These are phyloP conservation scores for Spatulosminthurus flaviceps DNA, from an alignment of 2,888 invertebrate genomes.

Conservation along the genomic window DNA sequence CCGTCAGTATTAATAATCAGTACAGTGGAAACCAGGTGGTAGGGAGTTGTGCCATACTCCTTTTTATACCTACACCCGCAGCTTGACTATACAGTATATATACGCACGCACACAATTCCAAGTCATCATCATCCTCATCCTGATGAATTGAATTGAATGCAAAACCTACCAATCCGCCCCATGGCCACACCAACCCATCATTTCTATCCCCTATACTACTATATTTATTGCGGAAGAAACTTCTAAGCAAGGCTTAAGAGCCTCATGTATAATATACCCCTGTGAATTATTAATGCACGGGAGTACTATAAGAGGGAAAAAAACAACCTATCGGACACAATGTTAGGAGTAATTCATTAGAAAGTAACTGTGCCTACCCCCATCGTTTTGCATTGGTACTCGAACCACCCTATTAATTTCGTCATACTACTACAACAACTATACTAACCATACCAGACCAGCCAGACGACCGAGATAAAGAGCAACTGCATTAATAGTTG, in stretches of 20 bases:
- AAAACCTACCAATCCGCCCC: constrained; percentile 23
- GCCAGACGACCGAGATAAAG: too few species aligned
- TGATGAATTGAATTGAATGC: constrained; percentile 30
- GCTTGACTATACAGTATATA: too few species aligned
- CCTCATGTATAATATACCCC: too few species aligned
- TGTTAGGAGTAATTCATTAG: constrained; percentile 28
- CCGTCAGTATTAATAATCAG: background rate
- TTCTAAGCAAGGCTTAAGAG: background rate
- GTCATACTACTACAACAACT: constrained; percentile 35
- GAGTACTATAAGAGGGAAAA: constrained; percentile 31
- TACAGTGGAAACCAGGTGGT: constrained; percentile 9
- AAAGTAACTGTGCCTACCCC: background rate
- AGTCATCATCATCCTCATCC: constrained; percentile 3
- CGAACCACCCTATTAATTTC: constrained; percentile 41
- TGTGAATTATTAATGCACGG: constrained; percentile 16
- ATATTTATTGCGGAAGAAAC: constrained; percentile 33
- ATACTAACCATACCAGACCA: background rate
- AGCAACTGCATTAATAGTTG: too few species aligned
- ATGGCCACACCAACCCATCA: constrained; percentile 36
- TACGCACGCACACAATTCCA: background rate
- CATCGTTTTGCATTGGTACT: constrained; percentile 34
- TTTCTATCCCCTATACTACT: constrained; percentile 43
- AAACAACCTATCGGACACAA: constrained; percentile 30
- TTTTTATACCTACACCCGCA: too few species aligned
- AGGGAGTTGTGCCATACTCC: background rate